These are phyloP conservation scores for Arizona elegans DNA, from an alignment of 2,113 vertebrate species.

Conservation along the genomic window DNA sequence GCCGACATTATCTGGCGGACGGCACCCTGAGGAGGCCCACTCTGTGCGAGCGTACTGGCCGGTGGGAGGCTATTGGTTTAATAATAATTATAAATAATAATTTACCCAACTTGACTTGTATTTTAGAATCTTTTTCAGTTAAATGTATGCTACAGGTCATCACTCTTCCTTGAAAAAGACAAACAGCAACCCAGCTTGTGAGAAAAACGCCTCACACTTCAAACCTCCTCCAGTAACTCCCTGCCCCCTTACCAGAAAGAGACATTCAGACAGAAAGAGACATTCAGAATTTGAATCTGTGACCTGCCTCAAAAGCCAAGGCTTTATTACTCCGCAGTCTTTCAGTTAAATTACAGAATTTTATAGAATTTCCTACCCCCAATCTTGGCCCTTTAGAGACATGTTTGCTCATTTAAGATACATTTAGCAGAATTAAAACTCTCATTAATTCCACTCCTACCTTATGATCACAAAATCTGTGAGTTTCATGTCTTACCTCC, in stretches of 20 bases:
- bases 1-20: too few species aligned
- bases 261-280: not conserved
- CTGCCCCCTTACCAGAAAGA: not conserved
- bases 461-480: constrained; percentile 5
- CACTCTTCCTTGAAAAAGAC: not conserved
- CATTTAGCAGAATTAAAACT: not conserved
- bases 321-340: not conserved
- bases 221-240: not conserved
- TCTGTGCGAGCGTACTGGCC: too few species aligned
- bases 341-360: not conserved
- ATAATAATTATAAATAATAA: too few species aligned
- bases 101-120: not conserved
- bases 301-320: not conserved
- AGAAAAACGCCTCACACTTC: not conserved
- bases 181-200: not conserved
- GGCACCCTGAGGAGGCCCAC: too few species aligned
- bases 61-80: too few species aligned
- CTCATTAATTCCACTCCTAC: not conserved
- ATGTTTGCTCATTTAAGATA: not conserved
- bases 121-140: not conserved
- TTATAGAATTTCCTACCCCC: not conserved
- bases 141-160: not conserved
- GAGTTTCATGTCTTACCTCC: constrained; percentile 17
- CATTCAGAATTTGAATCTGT: not conserved
- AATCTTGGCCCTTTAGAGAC: not conserved